Base-by-base conservation (phyloP, 2,797 vertebrate genomes). In the Hipposideros larvatus region DNA sequence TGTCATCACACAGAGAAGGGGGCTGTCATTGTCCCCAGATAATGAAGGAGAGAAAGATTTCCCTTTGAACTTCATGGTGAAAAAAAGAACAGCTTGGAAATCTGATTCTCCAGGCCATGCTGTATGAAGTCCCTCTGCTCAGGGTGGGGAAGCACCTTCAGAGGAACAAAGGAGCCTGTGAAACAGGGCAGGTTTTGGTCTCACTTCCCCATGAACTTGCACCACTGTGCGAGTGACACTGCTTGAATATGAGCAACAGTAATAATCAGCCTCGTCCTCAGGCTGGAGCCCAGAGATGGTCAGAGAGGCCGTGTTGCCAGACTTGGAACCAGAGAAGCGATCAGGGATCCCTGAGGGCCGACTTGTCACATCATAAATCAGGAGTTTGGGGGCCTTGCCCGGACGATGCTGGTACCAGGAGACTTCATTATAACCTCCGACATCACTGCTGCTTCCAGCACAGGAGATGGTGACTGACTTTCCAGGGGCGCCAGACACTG, bases 391-490 rank as follows among this genome's bases (percentile, higher is more conserved):
- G 10, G 43, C 15, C 0, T 13, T 63, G 21, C 66, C 86, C 9
- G 78, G 53, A 18, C n/a, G 87, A 68, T 90, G 88, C 34, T 96
- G 94, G 41, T 94, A 71, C 95, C 92, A 96, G 65, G 41, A 79
- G 19, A 94, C 87, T 24, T 0, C 0, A 4, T 48, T 59, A 48
- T 34, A 65, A 0, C 48, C 48, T 51, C 48, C 48, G 14, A 51
- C 55, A 14, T 51, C 48, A 51, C 14, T 51, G 48, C 48, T 51
- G 48, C 48, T 51, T 51, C 48, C 48, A 15, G 48, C 48, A 86
- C 96, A 96, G 43, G 77, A 41, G 11, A 97, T 55, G 55, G 75
- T 61, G 19, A 85, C 37, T 0, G 51, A 46, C 28, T 51, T 1
- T n/a, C 78, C 79, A 0, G 19, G 19, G 6, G 22, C 11, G 7